Base-by-base conservation (phyloP, 2,888 invertebrate species). In the Hyposoter didymator region DNA sequence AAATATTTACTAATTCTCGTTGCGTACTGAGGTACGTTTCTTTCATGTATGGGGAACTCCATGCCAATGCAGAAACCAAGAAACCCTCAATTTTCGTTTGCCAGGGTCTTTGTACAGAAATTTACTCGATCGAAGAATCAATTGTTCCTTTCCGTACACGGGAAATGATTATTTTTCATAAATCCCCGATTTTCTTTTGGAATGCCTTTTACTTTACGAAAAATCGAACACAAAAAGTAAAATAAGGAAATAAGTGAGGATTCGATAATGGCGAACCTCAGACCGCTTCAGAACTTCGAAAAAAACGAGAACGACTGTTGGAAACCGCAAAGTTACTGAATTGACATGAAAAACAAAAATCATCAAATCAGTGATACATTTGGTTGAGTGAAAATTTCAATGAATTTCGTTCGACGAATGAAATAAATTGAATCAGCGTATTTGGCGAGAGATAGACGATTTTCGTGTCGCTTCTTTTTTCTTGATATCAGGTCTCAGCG, bases 1-100 rank as follows among this genome's bases (percentile, higher is more conserved):
- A 82, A 83, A 87, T 88, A 90, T 91, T 92, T 92, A 91, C 91
- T 91, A 92, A 92, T 92, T 93, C 92, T 89, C 90, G 89, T 90
- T 91, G 92, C 92, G 91, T 92, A 90, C 90, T 73, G 88, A 91
- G 92, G 91, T 92, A 93, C 92, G 89, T 90, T 88, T 86, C 69
- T 67, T 84, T 72, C 35, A 14, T 35, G 19, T 64, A 32, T 72
- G 22, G 4, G 39, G 32, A 14, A 59, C 59, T 17, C 43, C 12
- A 43, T 12, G 43, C 17, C 19, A 43, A 7, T 14, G 4, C 3
- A 22, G 43, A 59, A 12, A 12, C 22, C 2, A 14, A 1, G 10
- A 49, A 47, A 22, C 17, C 12, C n/a, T 35, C n/a, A n/a, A 64
- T 7, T 5, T 52, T 39, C 1, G 1, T 0, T 35, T 35, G 0